A percentile compares a stretch with the other conserved stretches of the same genome.
Evolutionary conservation across 1,140 invertebrate species (phyloP).

Genomic region (Lepidurus arcticus): DNA sequence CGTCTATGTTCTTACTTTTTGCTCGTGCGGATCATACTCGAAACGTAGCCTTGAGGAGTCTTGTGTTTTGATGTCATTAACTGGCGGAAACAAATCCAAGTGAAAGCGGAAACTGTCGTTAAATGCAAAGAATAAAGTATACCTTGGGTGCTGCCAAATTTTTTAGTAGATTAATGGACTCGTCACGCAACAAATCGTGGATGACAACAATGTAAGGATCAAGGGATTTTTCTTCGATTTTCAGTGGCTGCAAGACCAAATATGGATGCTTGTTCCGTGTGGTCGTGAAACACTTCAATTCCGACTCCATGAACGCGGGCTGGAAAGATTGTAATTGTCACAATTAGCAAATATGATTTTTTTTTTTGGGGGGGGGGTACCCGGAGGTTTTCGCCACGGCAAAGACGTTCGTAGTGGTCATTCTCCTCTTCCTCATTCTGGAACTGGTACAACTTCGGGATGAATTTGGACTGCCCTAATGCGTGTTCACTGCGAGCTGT

Average conservation of each 20-base stretch:
- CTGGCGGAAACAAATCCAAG: constrained; percentile 14
- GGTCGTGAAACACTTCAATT: background rate
- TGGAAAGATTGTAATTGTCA: background rate
- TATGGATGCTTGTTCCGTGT: constrained; percentile 42
- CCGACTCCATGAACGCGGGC: constrained; percentile 7
- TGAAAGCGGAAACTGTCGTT: background rate
- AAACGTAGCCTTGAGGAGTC: constrained; percentile 38
- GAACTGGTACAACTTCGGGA: constrained; percentile 39
- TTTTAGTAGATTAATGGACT: constrained; percentile 47
- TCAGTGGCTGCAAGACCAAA: constrained; percentile 47
- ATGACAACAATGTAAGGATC: constrained; percentile 49
- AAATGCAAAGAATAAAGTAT: constrained; percentile 30
- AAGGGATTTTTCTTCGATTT: constrained; percentile 49
- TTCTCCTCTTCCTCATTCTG: constrained; percentile 43
- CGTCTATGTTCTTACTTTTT: constrained; percentile 40
- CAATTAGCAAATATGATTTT: constrained; percentile 22
- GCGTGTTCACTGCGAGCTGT: constrained; percentile 30
- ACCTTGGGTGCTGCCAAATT: constrained; percentile 49
- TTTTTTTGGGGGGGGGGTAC: constrained; percentile 32
- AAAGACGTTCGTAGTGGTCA: constrained; percentile 46
- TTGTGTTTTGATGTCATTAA: constrained; percentile 34
- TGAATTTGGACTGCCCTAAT: constrained; percentile 36
- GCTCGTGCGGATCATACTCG: constrained; percentile 41
- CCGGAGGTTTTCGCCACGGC: constrained; percentile 40
- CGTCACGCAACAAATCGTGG: constrained; percentile 50